These are phyloP conservation scores for Saccopteryx leptura DNA, from an alignment of 2,113 vertebrate species.

Conservation along the genomic window DNA sequence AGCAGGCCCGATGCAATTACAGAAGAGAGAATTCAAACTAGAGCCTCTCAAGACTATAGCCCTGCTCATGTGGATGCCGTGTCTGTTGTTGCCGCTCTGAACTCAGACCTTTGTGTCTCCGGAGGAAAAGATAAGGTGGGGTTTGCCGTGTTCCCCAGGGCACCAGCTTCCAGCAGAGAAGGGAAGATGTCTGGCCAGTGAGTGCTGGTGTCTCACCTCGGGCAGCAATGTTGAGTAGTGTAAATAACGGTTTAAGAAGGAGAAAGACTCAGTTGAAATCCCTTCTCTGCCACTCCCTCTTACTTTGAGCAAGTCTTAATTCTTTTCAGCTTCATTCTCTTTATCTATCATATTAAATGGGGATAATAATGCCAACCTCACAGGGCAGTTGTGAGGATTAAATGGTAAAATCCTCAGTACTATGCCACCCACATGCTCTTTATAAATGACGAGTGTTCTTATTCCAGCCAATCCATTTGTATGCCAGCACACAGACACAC, in stretches of 20 bases:
- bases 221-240: not conserved
- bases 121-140: slow-evolving; percentile 96
- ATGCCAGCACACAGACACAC: not conserved
- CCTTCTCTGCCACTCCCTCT: not conserved
- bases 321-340: slow-evolving; percentile 8
- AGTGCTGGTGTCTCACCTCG: not conserved
- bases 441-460: not conserved
- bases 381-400: not conserved
- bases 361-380: not conserved
- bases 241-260: not conserved
- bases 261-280: not conserved
- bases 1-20: slow-evolving; percentile 88
- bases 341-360: not conserved
- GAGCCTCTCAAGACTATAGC: slow-evolving; percentile 87
- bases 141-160: not conserved
- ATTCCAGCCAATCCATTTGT: not conserved
- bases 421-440: not conserved
- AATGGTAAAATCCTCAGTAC: not conserved
- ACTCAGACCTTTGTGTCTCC: slow-evolving; percentile 94
- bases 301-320: not conserved
- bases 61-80: slow-evolving; percentile 91
- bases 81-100: slow-evolving; percentile 92
- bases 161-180: not conserved
- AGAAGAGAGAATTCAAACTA: slow-evolving; percentile 81
- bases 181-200: not conserved